Evolutionary conservation across 2,888 invertebrate genomes (phyloP), one percentile per base, ranked within the genome.

Genomic region (Automeris io): DNA sequence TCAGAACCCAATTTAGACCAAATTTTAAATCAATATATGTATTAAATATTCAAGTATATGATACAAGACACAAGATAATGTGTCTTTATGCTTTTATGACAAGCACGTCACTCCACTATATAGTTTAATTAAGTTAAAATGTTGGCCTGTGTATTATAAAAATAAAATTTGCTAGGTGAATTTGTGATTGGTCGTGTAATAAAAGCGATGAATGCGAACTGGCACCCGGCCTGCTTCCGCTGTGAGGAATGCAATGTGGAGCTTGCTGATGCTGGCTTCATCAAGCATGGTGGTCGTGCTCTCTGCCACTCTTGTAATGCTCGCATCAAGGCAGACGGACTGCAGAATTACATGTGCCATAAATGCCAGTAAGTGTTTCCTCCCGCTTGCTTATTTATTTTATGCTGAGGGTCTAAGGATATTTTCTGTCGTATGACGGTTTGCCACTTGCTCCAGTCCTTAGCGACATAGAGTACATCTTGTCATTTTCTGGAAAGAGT

Each of bases 161-260:
- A 26, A 12, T 25, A 26, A 8, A 9, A 18, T 32, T 33, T 18
- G 9, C 18, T 66, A 93, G 93, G 93, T 16, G 97, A 98, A 78
- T 99, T 99, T 74, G 96, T 99, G 43, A 97, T 99, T 69, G 99
- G 99, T 0, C 92, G 99, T 41, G 99, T 99, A 32, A 99, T 99
- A 70, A 99, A 99, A 77, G 99, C 99, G 1, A 98, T 99, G 97
- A 97, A 98, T 66, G 92, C 96, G 21, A 98, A 96, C 76, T 99
- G 99, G 99, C 99, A 99, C 86, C 98, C 99, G 1, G 91, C 92
- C 43, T 99, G 99, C 76, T 99, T 99, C 89, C 92, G 95, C 13
- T 99, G 99, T 69, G 95, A 98, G 70, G 91, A 96, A 76, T 99
- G 99, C 76, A 90, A 89, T 53, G 91, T 92, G 43, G 95, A 96